phyloP scores from a whole-genome alignment of 2,888 invertebrate genomes.

The Rotaria sp. region DNA sequence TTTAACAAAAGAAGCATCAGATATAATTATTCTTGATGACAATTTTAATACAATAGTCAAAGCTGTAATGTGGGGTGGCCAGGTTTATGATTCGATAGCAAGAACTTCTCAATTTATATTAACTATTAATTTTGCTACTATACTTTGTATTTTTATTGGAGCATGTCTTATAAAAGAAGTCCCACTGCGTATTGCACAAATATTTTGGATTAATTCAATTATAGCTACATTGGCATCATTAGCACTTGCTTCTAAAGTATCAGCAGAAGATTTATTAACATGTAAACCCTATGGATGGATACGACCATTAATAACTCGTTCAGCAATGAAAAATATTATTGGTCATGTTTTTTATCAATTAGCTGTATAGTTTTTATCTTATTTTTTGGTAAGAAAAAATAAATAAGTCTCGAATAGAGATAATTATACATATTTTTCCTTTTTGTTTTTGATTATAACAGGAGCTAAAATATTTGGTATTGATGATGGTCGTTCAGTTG shows the following conservation, averaged over 20 bases:
- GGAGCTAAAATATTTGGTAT: conserved; percentile 84
- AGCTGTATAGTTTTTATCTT: conserved; percentile 83
- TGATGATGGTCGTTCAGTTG: conserved; percentile 65
- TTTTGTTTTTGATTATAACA: conserved; percentile 49
- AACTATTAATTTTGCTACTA: conserved; percentile 96
- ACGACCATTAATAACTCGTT: conserved; percentile 89
- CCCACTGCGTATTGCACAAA: conserved; percentile 94
- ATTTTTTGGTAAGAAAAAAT: conserved; percentile 69
- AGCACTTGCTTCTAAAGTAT: conserved; percentile 90
- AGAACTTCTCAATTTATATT: conserved; percentile 98
- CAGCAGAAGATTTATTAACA: conserved; percentile 80
- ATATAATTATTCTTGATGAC: conserved; percentile 95
- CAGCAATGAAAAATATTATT: conserved; percentile 98
- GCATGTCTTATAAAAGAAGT: conserved; percentile 89
- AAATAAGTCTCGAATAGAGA: too few relatives aligned
- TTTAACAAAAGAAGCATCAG: conserved; percentile 98
- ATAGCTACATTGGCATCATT: conserved; percentile 97
- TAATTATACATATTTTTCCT: too few relatives aligned
- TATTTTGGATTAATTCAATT: conserved; percentile 98
- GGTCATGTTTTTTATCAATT: conserved; percentile 95
- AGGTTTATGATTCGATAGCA: conserved; percentile 97
- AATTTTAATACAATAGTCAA: conserved; percentile 98
- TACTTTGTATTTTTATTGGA: conserved; percentile 94
- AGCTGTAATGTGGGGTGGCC: conserved; percentile 99
- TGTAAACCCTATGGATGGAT: conserved; percentile 95